phyloP scores from a whole-genome alignment of 1,140 invertebrate species.

The Chionoecetes opilio region DNA sequence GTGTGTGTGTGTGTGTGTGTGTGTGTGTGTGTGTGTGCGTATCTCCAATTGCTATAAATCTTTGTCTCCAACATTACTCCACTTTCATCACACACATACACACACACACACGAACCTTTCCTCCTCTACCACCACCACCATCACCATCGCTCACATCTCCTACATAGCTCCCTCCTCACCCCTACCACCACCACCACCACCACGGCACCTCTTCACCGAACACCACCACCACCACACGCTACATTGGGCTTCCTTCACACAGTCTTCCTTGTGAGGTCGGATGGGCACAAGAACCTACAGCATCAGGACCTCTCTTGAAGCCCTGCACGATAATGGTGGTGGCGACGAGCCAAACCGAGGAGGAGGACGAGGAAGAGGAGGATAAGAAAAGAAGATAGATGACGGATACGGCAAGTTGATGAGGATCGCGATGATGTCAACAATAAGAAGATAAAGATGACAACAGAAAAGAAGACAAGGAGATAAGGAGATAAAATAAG shows the following conservation, averaged over 20 bases:
- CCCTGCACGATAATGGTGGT: neutral
- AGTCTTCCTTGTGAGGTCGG: too few species aligned
- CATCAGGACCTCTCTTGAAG: slow-evolving; percentile 5
- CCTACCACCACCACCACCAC: neutral
- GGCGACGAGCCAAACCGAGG: neutral
- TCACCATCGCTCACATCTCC: too few species aligned
- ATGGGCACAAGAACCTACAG: neutral
- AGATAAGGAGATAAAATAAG: neutral
- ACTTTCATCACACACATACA: too few species aligned
- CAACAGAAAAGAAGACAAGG: neutral
- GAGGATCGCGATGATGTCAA: neutral
- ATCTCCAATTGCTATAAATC: too few species aligned
- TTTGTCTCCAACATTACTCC: neutral
- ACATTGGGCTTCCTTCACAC: too few species aligned
- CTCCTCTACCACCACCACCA: too few species aligned
- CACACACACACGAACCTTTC: neutral
- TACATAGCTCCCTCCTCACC: neutral
- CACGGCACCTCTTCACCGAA: neutral
- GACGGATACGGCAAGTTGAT: neutral
- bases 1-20: slow-evolving; percentile 38
- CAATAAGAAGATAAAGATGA: neutral
- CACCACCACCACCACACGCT: neutral
- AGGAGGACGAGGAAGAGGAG: neutral
- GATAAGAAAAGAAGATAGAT: neutral
- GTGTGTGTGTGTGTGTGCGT: slow-evolving; percentile 24